Evolutionary conservation across 2,113 vertebrate species (phyloP).

Genomic region (Arizona elegans): DNA sequence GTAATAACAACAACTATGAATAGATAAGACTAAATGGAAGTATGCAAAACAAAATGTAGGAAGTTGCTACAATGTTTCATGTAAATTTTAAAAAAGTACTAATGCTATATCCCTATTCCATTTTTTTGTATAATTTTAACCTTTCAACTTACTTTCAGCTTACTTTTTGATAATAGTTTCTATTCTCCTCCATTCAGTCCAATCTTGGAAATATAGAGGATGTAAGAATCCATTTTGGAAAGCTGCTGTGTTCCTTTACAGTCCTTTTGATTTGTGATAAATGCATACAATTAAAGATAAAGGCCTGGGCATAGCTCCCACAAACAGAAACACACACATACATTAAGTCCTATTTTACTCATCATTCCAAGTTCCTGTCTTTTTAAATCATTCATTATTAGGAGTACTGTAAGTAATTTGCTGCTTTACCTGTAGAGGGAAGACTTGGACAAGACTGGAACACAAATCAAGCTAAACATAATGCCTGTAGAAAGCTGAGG

Average conservation of each 20-base stretch:
- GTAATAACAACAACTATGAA: background rate
- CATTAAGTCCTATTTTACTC: background rate
- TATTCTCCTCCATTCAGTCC: background rate
- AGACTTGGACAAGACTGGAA: background rate
- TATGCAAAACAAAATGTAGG: background rate
- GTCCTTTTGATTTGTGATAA: background rate
- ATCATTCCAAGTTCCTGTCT: background rate
- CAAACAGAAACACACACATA: background rate
- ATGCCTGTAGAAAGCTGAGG: background rate
- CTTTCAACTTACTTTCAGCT: background rate
- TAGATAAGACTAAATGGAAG: background rate
- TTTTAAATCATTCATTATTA: background rate
- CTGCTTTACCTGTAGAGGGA: slow-evolving; percentile 11
- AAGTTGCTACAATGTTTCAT: background rate
- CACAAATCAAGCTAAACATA: background rate
- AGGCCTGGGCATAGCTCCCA: background rate
- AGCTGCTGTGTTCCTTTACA: background rate
- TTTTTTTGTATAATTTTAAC: background rate
- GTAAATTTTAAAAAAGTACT: background rate
- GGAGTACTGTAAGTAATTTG: background rate
- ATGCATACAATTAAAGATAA: background rate
- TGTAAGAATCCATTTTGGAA: background rate
- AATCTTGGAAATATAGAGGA: background rate
- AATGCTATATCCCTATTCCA: background rate
- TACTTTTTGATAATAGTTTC: background rate